Conservation (phyloP, 2,888 invertebrate genomes). For the Dexiosoma caninum region DNA sequence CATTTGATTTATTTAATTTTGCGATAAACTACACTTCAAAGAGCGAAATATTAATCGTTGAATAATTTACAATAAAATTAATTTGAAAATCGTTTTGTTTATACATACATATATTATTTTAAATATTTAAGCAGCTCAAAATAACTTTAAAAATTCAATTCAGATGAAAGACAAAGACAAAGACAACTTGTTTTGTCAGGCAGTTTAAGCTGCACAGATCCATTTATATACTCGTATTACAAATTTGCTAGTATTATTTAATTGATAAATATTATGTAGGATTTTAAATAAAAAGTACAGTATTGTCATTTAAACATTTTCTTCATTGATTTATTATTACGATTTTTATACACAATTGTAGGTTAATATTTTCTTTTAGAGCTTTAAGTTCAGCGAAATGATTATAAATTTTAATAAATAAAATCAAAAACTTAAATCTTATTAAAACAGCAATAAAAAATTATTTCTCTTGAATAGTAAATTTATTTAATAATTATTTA, state of each 20-base stretch:
- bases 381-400: slow-evolving; percentile 33
- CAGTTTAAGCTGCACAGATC: neutral
- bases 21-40: no score
- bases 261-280: neutral
- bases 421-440: slow-evolving; percentile 3
- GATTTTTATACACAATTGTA: slow-evolving; percentile 3
- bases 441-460: neutral
- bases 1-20: no score
- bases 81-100: no score
- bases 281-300: slow-evolving; percentile 25
- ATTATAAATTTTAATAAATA: slow-evolving; percentile 30
- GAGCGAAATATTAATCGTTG: no score
- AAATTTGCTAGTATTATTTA: slow-evolving; percentile 4
- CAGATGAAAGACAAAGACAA: no score
- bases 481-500: no score
- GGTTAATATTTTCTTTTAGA: slow-evolving; percentile 30
- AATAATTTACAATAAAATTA: no score
- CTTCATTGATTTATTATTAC: slow-evolving; percentile 5
- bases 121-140: no score
- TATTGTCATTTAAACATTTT: slow-evolving; percentile 39
- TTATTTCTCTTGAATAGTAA: neutral
- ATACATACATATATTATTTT: no score
- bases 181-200: neutral
- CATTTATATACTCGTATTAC: neutral
- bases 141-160: no score